Conservation (phyloP, 2,797 vertebrate genomes). For the Paguma larvata region DNA sequence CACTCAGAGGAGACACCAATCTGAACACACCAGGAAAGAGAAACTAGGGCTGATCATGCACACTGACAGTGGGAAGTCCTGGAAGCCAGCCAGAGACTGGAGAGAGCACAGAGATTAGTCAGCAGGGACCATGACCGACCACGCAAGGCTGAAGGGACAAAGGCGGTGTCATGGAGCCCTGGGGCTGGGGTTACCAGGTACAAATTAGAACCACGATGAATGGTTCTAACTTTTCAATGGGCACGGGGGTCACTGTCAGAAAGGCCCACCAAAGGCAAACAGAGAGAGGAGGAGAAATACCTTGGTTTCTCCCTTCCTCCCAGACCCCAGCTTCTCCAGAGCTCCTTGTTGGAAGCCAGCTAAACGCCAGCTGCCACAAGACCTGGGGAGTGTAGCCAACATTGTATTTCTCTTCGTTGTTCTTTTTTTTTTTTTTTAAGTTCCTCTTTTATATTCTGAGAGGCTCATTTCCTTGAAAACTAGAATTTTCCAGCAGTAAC, state of each 20-base stretch:
- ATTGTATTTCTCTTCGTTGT: not conserved
- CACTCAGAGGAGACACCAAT: not conserved
- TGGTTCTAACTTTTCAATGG: not conserved
- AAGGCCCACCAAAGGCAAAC: not conserved
- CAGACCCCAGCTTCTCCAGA: not conserved
- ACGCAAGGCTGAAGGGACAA: not conserved
- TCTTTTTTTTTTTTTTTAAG: not conserved
- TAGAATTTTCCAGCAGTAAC: not conserved
- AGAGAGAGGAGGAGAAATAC: not conserved
- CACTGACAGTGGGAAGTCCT: not conserved
- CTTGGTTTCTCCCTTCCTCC: not conserved
- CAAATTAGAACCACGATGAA: not conserved
- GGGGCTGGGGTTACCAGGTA: accelerated
- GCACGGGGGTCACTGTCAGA: not conserved
- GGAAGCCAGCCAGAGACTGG: not conserved
- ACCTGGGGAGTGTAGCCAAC: not conserved
- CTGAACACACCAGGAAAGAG: not conserved
- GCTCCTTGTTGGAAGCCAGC: not conserved
- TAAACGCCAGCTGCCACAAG: not conserved
- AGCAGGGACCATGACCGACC: not conserved
- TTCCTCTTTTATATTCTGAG: not conserved
- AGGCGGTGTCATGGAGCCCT: not conserved
- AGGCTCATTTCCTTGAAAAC: not conserved
- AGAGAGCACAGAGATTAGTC: not conserved
- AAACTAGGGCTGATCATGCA: not conserved